phyloP scores from a whole-genome alignment of 1,140 invertebrate species.

The Hetaerina americana region DNA sequence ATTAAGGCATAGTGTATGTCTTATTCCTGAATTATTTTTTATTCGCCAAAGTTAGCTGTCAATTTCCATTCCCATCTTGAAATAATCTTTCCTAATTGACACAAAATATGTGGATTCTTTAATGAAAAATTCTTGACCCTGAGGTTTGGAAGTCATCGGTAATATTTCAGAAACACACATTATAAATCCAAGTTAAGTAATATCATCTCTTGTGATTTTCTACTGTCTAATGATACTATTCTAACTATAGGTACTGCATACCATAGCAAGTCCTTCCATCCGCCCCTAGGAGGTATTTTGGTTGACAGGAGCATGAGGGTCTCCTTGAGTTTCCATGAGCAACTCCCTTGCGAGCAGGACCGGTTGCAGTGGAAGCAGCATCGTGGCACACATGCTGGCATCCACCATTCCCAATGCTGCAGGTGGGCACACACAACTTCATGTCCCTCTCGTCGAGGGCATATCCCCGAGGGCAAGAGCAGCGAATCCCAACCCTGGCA shows the following conservation, averaged over 20 bases:
- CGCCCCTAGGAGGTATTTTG: constrained; percentile 10
- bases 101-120: no score
- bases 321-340: neutral
- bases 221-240: no score
- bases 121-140: no score
- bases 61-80: no score
- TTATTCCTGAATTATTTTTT: no score
- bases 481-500: neutral
- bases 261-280: constrained; percentile 9
- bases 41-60: no score
- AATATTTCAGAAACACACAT: no score
- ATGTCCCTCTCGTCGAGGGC: neutral
- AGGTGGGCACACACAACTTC: constrained; percentile 2
- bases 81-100: no score
- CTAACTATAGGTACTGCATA: neutral
- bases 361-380: neutral
- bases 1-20: no score
- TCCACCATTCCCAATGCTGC: constrained; percentile 11
- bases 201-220: no score
- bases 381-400: constrained; percentile 12
- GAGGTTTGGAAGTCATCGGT: no score
- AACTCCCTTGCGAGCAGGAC: neutral
- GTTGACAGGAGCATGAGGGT: constrained; percentile 11
- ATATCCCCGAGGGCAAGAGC: constrained; percentile 2
- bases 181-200: no score